A percentile compares a stretch with the other conserved stretches of the same genome.
Conservation (phyloP, 2,797 vertebrate genomes). For the Megaceryle alcyon region DNA sequence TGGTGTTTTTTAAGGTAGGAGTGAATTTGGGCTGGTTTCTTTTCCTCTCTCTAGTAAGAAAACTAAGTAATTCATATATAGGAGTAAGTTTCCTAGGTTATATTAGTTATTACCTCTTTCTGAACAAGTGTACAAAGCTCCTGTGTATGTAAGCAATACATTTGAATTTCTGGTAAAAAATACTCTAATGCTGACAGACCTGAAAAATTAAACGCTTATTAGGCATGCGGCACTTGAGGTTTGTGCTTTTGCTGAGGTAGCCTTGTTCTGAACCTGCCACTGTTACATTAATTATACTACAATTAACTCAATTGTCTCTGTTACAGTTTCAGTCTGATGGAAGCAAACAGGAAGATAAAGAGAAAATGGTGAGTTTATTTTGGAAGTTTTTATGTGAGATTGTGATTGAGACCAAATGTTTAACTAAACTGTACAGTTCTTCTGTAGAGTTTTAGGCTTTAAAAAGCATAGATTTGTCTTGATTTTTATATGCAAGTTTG, state of each 20-base stretch:
- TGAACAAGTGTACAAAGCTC: background rate
- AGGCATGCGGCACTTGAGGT: background rate
- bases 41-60: background rate
- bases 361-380: conserved; percentile 87
- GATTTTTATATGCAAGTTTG: background rate
- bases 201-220: background rate
- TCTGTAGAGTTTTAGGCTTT: background rate
- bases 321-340: conserved; percentile 89
- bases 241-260: conserved; percentile 19
- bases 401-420: background rate
- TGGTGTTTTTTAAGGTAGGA: background rate
- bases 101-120: background rate
- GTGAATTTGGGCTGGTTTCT: background rate
- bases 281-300: background rate
- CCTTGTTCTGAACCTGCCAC: background rate
- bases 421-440: background rate
- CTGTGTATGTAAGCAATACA: background rate
- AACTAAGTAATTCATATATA: background rate
- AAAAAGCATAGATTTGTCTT: background rate
- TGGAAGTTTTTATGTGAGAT: background rate
- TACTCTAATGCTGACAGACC: background rate
- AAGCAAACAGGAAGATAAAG: conserved; percentile 87
- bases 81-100: background rate
- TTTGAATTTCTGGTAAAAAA: background rate
- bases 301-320: conserved; percentile 5